These are phyloP conservation scores for Leptonema lineaticorne DNA, from an alignment of 1,140 invertebrate species.

Conservation along the genomic window DNA sequence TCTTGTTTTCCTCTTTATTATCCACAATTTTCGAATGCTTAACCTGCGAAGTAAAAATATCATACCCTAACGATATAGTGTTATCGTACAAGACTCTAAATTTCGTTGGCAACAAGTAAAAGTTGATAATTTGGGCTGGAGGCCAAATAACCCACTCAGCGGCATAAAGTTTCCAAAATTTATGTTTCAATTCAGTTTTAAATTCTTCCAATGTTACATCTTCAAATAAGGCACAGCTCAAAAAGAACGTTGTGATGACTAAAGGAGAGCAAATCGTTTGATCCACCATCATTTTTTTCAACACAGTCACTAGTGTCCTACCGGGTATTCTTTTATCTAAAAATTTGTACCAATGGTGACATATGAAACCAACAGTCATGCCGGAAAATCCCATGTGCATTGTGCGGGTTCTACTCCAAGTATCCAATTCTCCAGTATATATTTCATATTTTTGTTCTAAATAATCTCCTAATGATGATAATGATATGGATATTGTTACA, in stretches of 20 bases:
- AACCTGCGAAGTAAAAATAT: conserved; percentile 90
- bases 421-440: conserved; percentile 60
- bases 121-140: conserved; percentile 73
- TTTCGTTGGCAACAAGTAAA: conserved; percentile 80
- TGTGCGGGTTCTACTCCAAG: conserved; percentile 69
- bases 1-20: not conserved
- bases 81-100: conserved; percentile 91
- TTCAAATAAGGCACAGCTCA: conserved; percentile 75
- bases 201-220: conserved; percentile 63
- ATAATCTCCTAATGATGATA: conserved; percentile 78
- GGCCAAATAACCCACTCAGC: conserved; percentile 84
- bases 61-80: conserved; percentile 85
- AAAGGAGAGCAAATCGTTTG: conserved; percentile 87
- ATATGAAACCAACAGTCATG: conserved; percentile 74
- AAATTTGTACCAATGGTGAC: conserved; percentile 75
- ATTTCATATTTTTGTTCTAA: conserved; percentile 86
- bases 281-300: conserved; percentile 85
- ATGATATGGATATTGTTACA: conserved; percentile 73
- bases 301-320: conserved; percentile 65
- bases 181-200: conserved; percentile 71
- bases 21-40: conserved; percentile 61
- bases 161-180: conserved; percentile 76
- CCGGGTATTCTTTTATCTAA: conserved; percentile 72
- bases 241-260: conserved; percentile 79
- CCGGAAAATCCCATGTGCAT: conserved; percentile 79